Evolutionary conservation across 1,140 invertebrate species (phyloP), one percentile per base, ranked within the genome.

Genomic region (Halyomorpha halys): DNA sequence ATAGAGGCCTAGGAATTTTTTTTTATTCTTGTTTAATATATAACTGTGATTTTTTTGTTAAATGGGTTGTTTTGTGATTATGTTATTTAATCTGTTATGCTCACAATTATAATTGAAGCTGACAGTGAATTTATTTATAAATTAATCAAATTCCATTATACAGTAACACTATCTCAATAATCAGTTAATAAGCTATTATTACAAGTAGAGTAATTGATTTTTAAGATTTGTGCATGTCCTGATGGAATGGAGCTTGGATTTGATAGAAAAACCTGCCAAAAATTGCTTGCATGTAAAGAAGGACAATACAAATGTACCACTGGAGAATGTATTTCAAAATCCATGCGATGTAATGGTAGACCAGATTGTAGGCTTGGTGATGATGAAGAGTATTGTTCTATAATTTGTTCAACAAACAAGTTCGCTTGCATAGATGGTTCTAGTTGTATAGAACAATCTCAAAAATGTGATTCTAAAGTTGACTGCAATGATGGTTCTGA

Each of bases 191-290:
- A 39, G 4, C 11, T 39, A 1, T 39, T 11, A 39, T 13, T 8
- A 8, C 4, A 39, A 39, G 1, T 39, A 9, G 5, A 66, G 67
- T 23, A 67, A 70, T 4, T 67, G 68, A 23, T 67, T 62, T 69
- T 59, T 13, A 63, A 73, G 68, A 67, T 75, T 1, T 86, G 86
- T 66, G 73, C 81, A 0, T 90, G 86, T 70, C 82, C 86, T 0
- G 67, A 78, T 0, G 80, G 80, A 0, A 78, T 80, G 66, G 69
- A 75, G 0, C 71, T 83, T 6, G 73, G 74, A 15, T 65, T 70
- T 8, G 76, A 80, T 68, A 77, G 78, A 45, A 71, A 69, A 5
- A 81, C 74, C 1, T 88, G 86, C 67, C 63, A 69, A 45, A 47
- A 44, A n/a, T 56, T 61, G 54, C 34, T 19, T 19, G 63, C 64